Evolutionary conservation across 1,140 invertebrate genomes (phyloP).

Genomic region (Tachypleus tridentatus): DNA sequence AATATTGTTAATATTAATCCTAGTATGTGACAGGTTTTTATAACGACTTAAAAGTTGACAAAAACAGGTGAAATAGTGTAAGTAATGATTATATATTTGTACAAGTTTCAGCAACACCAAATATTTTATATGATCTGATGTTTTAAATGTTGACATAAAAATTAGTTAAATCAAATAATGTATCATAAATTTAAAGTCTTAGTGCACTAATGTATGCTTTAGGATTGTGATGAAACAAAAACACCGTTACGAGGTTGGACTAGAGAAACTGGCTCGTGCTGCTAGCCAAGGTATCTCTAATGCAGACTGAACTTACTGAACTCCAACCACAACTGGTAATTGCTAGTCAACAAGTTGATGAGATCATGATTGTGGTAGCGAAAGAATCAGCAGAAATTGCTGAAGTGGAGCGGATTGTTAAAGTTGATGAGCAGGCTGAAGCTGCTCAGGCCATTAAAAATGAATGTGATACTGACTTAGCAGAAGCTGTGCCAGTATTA

Average conservation of each 20-base stretch:
- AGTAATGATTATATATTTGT: no score
- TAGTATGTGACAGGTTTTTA: no score
- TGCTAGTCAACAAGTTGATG: conserved; percentile 83
- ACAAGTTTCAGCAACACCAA: no score
- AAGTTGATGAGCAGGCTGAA: conserved; percentile 89
- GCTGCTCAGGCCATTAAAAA: conserved; percentile 94
- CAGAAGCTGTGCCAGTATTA: conserved; percentile 88
- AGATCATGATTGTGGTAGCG: conserved; percentile 90
- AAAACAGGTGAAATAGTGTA: no score
- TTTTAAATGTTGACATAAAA: no score
- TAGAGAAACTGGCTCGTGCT: conserved; percentile 88
- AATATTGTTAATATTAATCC: no score
- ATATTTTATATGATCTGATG: no score
- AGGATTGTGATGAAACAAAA: conserved; percentile 26
- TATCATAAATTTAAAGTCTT: no score
- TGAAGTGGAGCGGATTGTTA: conserved; percentile 79
- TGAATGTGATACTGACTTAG: conserved; percentile 92
- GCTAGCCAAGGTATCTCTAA: conserved; percentile 63
- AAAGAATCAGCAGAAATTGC: conserved; percentile 94
- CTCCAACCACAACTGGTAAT: conserved; percentile 84
- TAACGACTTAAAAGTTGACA: no score
- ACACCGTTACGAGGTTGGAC: conserved; percentile 44
- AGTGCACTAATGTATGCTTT: neutral
- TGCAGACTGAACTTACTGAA: conserved; percentile 65
- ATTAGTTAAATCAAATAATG: no score